Evolutionary conservation across 2,888 invertebrate genomes (phyloP).

Genomic region (Pharmacophagus antenor): DNA sequence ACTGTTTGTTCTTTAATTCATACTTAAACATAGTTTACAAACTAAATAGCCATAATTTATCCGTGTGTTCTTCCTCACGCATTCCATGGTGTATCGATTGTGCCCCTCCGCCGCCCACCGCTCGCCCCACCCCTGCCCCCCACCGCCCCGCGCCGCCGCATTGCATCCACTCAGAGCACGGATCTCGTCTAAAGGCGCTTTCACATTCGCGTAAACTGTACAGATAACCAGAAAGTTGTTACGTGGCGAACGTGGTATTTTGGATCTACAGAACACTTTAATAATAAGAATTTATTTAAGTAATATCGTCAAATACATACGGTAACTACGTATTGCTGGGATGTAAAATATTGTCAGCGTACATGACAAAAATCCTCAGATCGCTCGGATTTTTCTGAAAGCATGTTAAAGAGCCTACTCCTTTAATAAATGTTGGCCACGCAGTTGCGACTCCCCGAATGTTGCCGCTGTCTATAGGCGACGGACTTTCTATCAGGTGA

Average conservation of each 20-base stretch:
- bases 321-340: too few species aligned
- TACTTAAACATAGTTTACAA: constrained; percentile 4
- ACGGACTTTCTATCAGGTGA: too few species aligned
- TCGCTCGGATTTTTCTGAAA: too few species aligned
- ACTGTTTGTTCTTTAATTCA: not conserved
- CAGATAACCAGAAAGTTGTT: not conserved
- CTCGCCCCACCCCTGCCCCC: constrained; percentile 38
- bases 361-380: too few species aligned
- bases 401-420: too few species aligned
- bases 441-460: too few species aligned
- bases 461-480: too few species aligned
- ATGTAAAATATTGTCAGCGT: too few species aligned
- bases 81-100: constrained; percentile 74
- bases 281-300: too few species aligned
- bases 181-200: constrained; percentile 19
- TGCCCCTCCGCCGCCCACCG: constrained; percentile 40
- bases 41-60: constrained; percentile 19
- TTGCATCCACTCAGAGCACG: constrained; percentile 18
- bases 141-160: constrained; percentile 38
- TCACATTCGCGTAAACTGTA: not conserved
- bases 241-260: not conserved
- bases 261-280: too few species aligned
- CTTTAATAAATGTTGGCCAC: too few species aligned
- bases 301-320: too few species aligned
- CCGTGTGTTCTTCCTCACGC: constrained; percentile 19